Conservation (phyloP, 2,797 vertebrate genomes). For the Notolepis coatsorum region DNA sequence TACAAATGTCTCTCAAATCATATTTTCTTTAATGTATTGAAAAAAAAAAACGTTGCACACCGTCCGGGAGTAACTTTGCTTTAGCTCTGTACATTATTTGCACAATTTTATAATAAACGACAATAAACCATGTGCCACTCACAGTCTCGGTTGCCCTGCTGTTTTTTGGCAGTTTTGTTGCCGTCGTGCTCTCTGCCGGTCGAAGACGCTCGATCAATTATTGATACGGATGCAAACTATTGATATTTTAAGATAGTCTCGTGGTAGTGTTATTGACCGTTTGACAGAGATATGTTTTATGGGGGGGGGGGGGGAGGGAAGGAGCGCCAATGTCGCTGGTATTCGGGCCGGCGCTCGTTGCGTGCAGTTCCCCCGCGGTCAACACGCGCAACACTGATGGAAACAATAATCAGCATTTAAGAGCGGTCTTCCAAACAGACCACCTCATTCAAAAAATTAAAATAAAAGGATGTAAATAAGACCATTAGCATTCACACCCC, state of each 20-base stretch:
- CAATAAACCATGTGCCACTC: too few relatives aligned
- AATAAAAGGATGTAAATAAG: constrained; percentile 53
- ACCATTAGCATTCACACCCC: constrained; percentile 45
- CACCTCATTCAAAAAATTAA: too few relatives aligned
- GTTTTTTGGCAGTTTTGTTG: too few relatives aligned
- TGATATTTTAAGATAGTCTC: constrained; percentile 27
- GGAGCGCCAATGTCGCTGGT: too few relatives aligned
- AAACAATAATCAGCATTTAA: constrained; percentile 61
- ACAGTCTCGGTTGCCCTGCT: too few relatives aligned
- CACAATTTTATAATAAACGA: too few relatives aligned
- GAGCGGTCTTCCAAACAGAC: constrained; percentile 31
- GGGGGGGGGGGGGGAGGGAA: too few relatives aligned
- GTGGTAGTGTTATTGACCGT: constrained; percentile 20
- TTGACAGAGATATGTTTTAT: constrained; percentile 1
- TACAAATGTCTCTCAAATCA: too few relatives aligned
- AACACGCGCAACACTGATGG: constrained; percentile 42
- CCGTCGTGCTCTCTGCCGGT: constrained; percentile 22
- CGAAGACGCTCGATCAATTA: constrained; percentile 48
- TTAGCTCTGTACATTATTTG: constrained; percentile 17
- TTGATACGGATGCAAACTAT: constrained; percentile 24
- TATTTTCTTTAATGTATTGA: too few relatives aligned
- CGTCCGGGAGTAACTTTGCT: too few relatives aligned
- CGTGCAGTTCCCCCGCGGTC: constrained; percentile 42
- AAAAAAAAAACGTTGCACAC: too few relatives aligned
- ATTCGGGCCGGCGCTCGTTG: constrained; percentile 46